These are phyloP conservation scores for Thinocorus orbignyianus DNA, from an alignment of 2,113 vertebrate genomes.

Conservation along the genomic window DNA sequence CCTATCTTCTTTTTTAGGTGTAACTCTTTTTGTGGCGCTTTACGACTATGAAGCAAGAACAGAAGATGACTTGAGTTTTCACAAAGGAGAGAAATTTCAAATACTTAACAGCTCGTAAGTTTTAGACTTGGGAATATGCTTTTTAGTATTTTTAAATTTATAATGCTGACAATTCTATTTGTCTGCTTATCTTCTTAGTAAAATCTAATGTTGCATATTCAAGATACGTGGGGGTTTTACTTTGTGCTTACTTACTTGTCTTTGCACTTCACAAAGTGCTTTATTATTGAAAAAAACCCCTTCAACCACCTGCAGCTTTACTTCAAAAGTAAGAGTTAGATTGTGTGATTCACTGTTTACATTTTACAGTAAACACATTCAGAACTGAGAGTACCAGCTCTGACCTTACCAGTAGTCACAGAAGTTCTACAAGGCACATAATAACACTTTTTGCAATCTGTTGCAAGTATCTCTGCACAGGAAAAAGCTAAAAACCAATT, in stretches of 20 bases:
- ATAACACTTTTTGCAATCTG: background rate
- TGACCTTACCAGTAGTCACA: background rate
- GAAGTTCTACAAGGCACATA: background rate
- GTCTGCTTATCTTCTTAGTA: background rate
- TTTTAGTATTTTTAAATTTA: background rate
- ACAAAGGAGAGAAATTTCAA: slow-evolving; percentile 97
- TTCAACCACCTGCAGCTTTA: background rate
- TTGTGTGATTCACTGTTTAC: background rate
- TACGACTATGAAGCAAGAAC: slow-evolving; percentile 97
- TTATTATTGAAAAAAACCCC: background rate
- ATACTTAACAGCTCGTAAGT: slow-evolving; percentile 99
- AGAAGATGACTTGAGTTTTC: slow-evolving; percentile 96
- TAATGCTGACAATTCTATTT: background rate
- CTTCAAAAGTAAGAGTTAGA: background rate
- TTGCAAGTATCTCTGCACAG: background rate
- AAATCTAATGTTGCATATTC: background rate
- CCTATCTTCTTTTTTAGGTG: slow-evolving; percentile 78
- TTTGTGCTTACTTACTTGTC: background rate
- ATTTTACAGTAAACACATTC: background rate
- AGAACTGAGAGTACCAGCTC: background rate
- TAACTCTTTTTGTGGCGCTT: slow-evolving; percentile 96
- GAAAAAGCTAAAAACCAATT: background rate
- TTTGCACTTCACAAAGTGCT: background rate
- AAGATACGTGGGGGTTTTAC: background rate
- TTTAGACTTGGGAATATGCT: background rate